Base-by-base conservation (phyloP, 2,888 invertebrate species). In the Ormyrus nitidulus region DNA sequence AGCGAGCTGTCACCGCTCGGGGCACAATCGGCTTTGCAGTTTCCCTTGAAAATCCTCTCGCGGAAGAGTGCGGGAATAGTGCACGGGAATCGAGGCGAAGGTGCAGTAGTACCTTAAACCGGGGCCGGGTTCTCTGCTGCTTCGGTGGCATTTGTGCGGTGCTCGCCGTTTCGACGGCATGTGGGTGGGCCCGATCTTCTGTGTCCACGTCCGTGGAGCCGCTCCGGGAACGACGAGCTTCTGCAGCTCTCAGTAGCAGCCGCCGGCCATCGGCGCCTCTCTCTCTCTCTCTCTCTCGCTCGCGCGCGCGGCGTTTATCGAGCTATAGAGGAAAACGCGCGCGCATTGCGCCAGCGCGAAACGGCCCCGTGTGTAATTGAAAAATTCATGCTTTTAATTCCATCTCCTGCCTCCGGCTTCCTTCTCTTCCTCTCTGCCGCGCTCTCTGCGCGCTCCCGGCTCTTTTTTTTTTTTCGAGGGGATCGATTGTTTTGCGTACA, bases 41-140 rank as follows among this genome's bases (percentile, higher is more conserved):
- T 34, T 34, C 4, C 34, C 34, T 34, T 34, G 34, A 34, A 34
- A 34, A 34, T 34, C 34, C 34, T 3, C 34, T 34, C 34, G 34
- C 34, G 34, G 34, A 34, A 34, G 34, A 34, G 34, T 19, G 48
- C 34, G 56, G 8, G 53, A 64, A 48, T n/a, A 11, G 46, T n/a
- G 7, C 5, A 64, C 34, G 48, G n/a, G 49, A 51, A 66, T 11
- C 62, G 13, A 44, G 62, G 6, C 49, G 44, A 13, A 65, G 4
- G 68, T 44, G 2, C 6, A 0, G 1, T 11, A 79, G 58, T 88
- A 89, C 89, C 88, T 89, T 89, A 81, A 88, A 88, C 83, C 88
- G 86, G 66, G 88, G 85, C 65, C 86, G 86, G 51, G 83, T 83
- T 84, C 85, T 86, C 81, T 83, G 87, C 77, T 87, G 86, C 83